Conservation (phyloP, 2,797 vertebrate genomes). For the Psittacula echo region DNA sequence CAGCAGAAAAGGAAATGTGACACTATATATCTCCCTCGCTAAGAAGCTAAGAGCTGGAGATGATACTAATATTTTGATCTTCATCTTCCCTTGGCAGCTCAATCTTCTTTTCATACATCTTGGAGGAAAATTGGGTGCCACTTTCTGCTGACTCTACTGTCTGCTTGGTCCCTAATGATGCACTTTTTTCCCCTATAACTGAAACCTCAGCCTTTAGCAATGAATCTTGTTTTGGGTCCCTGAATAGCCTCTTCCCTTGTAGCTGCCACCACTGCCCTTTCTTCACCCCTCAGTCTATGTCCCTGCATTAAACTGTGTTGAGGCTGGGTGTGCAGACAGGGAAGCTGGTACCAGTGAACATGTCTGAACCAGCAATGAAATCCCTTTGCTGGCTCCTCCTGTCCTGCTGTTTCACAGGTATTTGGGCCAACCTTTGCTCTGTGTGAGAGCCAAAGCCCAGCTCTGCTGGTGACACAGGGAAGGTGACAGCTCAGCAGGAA, state of each 20-base stretch:
- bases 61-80: neutral
- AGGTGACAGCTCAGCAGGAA: slow-evolving; percentile 31
- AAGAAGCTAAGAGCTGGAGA: neutral
- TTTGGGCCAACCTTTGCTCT: neutral
- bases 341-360: neutral
- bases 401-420: neutral
- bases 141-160: neutral
- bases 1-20: neutral
- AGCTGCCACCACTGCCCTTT: neutral
- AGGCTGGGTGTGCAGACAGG: neutral
- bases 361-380: neutral
- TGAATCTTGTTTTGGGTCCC: neutral
- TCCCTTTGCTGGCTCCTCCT: neutral
- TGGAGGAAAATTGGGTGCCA: neutral
- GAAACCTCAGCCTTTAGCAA: neutral
- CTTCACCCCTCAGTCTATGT: neutral
- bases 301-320: accelerated
- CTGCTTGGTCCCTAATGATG: neutral
- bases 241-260: neutral
- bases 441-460: neutral
- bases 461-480: slow-evolving; percentile 8
- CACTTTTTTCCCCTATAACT: neutral
- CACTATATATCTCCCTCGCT: neutral
- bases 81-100: slow-evolving; percentile 13
- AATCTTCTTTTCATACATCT: neutral